These are phyloP conservation scores for Sepioteuthis lessoniana DNA, from an alignment of 2,888 invertebrate genomes.

Conservation along the genomic window DNA sequence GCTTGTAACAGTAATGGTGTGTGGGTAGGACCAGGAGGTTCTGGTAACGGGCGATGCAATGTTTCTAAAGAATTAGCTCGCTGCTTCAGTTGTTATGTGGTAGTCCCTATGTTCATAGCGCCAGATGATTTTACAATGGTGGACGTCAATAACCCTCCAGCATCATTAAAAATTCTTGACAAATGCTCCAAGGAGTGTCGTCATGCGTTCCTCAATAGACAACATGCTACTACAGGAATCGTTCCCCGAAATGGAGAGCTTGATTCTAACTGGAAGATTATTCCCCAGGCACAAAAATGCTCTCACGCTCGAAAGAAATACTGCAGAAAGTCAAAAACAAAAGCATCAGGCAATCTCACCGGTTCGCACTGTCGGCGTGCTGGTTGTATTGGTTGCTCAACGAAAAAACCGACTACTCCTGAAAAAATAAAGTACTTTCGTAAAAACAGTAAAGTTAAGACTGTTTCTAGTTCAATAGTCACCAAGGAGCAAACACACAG, in stretches of 20 bases:
- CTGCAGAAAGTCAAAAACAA: conserved; percentile 24
- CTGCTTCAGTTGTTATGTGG: conserved; percentile 40
- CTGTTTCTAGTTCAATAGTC: background rate
- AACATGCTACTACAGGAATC: background rate
- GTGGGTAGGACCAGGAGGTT: background rate
- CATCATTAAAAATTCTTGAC: background rate
- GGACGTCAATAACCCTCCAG: background rate
- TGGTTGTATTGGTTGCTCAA: background rate
- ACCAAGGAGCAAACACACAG: background rate
- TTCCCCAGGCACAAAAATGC: background rate
- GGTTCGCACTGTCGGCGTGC: background rate
- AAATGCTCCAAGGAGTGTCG: conserved; percentile 42
- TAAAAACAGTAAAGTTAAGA: background rate
- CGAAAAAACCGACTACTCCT: background rate
- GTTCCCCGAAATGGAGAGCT: conserved; percentile 36
- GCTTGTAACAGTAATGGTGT: background rate
- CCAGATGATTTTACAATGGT: background rate
- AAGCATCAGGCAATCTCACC: background rate
- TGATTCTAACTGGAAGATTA: conserved; percentile 38
- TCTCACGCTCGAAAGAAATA: conserved; percentile 37
- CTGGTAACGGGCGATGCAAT: background rate
- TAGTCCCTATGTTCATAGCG: background rate
- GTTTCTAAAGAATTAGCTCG: conserved; percentile 34
- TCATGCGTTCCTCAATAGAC: conserved; percentile 34
- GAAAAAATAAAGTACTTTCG: background rate